A percentile compares a stretch with the other conserved stretches of the same genome.
Conservation (phyloP, 1,140 invertebrate species). For the Ceratosolen fusciceps region DNA sequence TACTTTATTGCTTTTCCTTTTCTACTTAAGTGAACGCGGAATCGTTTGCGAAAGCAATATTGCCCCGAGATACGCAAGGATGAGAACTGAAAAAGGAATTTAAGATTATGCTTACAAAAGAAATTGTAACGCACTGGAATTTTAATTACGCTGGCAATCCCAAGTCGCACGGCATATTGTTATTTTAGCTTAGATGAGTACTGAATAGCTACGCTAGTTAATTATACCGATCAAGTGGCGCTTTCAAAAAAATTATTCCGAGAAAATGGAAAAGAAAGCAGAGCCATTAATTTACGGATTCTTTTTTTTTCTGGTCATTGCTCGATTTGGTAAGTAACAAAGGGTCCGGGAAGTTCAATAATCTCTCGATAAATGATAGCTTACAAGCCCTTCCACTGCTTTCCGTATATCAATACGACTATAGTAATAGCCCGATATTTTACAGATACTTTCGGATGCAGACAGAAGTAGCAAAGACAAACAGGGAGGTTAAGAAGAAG, state of each 20-base stretch:
- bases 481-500: no score
- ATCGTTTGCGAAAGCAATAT: not conserved
- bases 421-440: not conserved
- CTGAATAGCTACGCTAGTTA: no score
- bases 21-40: no score
- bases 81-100: not conserved
- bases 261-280: not conserved
- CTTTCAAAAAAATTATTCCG: not conserved
- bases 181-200: not conserved
- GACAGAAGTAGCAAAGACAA: not conserved
- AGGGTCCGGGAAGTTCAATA: not conserved
- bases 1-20: no score
- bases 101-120: no score
- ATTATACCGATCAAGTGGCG: not conserved
- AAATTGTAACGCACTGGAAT: not conserved
- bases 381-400: not conserved
- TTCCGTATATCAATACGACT: not conserved
- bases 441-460: not conserved
- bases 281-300: not conserved
- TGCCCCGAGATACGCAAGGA: not conserved
- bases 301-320: not conserved
- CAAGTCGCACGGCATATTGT: not conserved
- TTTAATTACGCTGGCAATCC: not conserved
- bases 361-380: not conserved
- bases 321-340: not conserved